These are phyloP conservation scores for Myotis planiceps DNA, from an alignment of 2,797 vertebrate species.

Conservation along the genomic window DNA sequence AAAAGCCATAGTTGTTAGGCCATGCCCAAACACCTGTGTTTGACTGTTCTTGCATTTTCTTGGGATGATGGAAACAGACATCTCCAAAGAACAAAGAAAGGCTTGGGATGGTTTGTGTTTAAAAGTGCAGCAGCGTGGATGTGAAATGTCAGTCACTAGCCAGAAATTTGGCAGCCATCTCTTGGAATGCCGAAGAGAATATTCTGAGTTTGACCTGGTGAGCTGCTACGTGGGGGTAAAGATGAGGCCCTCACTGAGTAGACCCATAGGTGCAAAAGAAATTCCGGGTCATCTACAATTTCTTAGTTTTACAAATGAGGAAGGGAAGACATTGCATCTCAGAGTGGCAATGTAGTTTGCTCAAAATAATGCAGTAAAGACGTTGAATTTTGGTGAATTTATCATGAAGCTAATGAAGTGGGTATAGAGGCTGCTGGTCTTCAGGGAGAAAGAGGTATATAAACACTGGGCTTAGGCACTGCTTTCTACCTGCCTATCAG, in stretches of 20 bases:
- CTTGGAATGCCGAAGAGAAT: neutral
- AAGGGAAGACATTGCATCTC: neutral
- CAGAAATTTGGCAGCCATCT: constrained; percentile 68
- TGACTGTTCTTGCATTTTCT: constrained; percentile 80
- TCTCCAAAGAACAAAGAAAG: constrained; percentile 78
- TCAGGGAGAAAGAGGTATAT: neutral
- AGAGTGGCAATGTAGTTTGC: neutral
- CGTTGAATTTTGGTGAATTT: neutral
- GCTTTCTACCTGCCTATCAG: neutral
- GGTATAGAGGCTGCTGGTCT: neutral
- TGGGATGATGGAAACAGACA: constrained; percentile 74
- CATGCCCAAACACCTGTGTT: constrained; percentile 85
- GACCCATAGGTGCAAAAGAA: neutral
- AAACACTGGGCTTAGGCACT: neutral
- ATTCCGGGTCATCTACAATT: neutral
- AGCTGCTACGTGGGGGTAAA: neutral
- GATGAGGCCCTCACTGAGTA: neutral
- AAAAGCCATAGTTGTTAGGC: constrained; percentile 69
- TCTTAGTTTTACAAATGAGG: neutral
- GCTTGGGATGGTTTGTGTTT: constrained; percentile 82
- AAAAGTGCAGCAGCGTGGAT: constrained; percentile 72
- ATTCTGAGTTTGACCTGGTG: constrained; percentile 36
- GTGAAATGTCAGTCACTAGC: constrained; percentile 74
- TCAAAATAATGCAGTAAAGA: neutral
- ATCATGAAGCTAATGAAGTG: neutral